Evolutionary conservation across 1,140 invertebrate genomes (phyloP).

Genomic region (Hyles vespertilio): DNA sequence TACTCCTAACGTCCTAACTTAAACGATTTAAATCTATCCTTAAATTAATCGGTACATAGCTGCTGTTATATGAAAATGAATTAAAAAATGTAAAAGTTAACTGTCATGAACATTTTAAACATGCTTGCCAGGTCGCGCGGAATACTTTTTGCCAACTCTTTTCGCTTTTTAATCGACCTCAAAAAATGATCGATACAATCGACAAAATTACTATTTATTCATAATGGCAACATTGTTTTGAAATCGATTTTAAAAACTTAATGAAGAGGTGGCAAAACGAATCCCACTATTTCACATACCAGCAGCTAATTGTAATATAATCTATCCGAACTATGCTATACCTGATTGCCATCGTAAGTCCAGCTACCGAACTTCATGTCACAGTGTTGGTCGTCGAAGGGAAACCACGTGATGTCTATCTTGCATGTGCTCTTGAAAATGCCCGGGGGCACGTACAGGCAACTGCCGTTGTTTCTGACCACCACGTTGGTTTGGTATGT

Average conservation of each 20-base stretch:
- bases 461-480: constrained; percentile 95
- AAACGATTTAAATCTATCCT: constrained; percentile 7
- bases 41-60: neutral
- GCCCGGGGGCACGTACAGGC: constrained; percentile 97
- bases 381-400: constrained; percentile 98
- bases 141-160: constrained; percentile 3
- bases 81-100: neutral
- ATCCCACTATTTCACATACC: constrained; percentile 6
- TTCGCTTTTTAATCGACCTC: neutral
- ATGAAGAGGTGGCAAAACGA: neutral
- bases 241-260: constrained; percentile 5
- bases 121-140: neutral
- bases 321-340: constrained; percentile 54
- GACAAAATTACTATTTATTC: no score
- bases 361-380: constrained; percentile 97
- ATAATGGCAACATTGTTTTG: neutral
- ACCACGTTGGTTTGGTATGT: constrained; percentile 98
- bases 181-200: neutral
- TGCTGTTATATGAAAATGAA: constrained; percentile 4
- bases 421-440: constrained; percentile 99
- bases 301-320: constrained; percentile 3
- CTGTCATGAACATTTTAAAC: neutral
- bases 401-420: constrained; percentile 99
- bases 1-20: constrained; percentile 13
- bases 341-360: constrained; percentile 95